Evolutionary conservation across 30 jellyfish, hydroid and myxozoan genomes (phyloP).

Genomic region (Aurelia coerulea): DNA sequence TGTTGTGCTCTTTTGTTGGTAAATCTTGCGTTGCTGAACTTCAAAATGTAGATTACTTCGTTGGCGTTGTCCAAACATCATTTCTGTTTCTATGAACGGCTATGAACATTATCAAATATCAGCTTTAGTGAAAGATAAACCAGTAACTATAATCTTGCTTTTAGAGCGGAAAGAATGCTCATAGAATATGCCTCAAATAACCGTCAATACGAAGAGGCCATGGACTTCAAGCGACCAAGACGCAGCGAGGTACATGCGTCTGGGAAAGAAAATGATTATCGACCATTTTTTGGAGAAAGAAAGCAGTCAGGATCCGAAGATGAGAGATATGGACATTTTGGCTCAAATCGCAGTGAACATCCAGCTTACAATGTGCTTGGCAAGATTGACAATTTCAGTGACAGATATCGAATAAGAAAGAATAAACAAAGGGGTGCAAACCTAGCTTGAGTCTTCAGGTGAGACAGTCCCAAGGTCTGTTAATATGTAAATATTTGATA

Average conservation of each 20-base stretch:
- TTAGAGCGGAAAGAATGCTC: constrained; percentile 31
- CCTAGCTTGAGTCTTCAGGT: too few relatives aligned
- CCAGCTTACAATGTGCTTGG: constrained; percentile 5
- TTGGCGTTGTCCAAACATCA: too few relatives aligned
- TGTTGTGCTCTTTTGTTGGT: too few relatives aligned
- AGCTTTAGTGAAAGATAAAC: not conserved
- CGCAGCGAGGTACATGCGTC: constrained; percentile 59
- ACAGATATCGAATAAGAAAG: not conserved
- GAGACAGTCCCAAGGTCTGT: too few relatives aligned
- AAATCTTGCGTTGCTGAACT: too few relatives aligned
- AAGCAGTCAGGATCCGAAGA: constrained; percentile 6
- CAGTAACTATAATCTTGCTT: not conserved
- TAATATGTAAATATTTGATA: too few relatives aligned
- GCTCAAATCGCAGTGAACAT: not conserved
- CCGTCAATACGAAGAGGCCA: constrained; percentile 17
- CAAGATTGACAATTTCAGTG: constrained; percentile 32
- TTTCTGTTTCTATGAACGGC: not conserved
- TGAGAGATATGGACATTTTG: not conserved
- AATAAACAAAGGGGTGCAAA: not conserved
- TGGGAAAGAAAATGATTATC: constrained; percentile 58
- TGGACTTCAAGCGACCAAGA: constrained; percentile 53
- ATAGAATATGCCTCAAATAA: constrained; percentile 5
- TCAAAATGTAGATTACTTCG: too few relatives aligned
- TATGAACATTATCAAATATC: not conserved
- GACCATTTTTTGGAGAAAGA: constrained; percentile 16